A percentile compares a stretch with the other conserved stretches of the same genome.
Evolutionary conservation across 2,888 invertebrate genomes (phyloP).

Genomic region (Tipula lateralis): DNA sequence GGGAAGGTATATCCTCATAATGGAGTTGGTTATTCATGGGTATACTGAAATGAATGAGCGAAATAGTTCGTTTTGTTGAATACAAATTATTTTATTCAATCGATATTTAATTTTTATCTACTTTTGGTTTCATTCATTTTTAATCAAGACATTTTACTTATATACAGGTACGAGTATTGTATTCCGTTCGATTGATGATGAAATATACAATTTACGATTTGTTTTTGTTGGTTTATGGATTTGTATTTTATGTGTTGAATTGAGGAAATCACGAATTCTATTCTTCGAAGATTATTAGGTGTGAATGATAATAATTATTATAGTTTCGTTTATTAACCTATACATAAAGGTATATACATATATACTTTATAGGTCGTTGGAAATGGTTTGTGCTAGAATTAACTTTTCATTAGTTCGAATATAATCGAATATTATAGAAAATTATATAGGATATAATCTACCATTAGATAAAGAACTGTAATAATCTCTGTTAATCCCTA

Average conservation of each 20-base stretch:
- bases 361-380: not conserved
- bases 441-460: not conserved
- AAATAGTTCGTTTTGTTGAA: conserved; percentile 1
- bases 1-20: not conserved
- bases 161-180: too few relatives aligned
- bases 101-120: not conserved
- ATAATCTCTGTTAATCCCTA: too few relatives aligned
- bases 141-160: not conserved
- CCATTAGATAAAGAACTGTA: not conserved
- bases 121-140: conserved; percentile 19
- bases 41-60: not conserved
- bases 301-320: not conserved
- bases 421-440: not conserved
- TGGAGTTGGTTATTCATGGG: not conserved
- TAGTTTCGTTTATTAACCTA: not conserved
- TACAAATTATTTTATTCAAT: not conserved
- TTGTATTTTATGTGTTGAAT: not conserved
- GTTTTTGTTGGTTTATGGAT: not conserved
- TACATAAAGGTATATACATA: too few relatives aligned
- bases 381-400: not conserved
- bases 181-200: not conserved
- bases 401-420: not conserved
- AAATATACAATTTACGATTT: conserved; percentile 19
- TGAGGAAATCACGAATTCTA: not conserved
- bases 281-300: not conserved